phyloP scores from a whole-genome alignment of 2,113 vertebrate genomes.

The Gasterosteus aculeatus region DNA sequence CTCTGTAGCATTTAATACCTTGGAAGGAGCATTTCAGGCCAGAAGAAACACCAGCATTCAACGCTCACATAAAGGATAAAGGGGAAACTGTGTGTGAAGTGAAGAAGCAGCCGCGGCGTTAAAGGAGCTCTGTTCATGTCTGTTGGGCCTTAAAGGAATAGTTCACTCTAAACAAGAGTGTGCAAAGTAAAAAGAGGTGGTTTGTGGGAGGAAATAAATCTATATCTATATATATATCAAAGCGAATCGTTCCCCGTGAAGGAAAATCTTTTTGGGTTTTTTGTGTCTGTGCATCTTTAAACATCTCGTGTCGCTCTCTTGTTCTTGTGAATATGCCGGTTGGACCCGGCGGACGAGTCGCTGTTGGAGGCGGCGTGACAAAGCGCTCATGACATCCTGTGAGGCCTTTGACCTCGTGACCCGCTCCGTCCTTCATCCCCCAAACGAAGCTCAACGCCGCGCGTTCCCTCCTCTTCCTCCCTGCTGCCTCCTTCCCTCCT shows the following conservation, averaged over 20 bases:
- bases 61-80: not conserved
- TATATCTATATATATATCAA: no score
- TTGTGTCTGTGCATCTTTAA: no score
- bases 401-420: slow-evolving; percentile 36
- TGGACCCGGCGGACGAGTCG: no score
- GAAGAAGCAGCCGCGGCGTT: not conserved
- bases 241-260: no score
- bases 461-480: not conserved
- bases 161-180: not conserved
- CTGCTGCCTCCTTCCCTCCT: not conserved
- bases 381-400: slow-evolving; percentile 31
- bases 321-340: no score
- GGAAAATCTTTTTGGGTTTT: no score
- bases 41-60: not conserved
- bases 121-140: not conserved
- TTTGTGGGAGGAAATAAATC: no score
- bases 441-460: not conserved
- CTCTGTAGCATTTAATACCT: not conserved
- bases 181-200: no score
- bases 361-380: not conserved
- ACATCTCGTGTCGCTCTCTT: no score
- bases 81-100: not conserved
- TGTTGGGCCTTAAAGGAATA: not conserved
- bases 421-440: not conserved
- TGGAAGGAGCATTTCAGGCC: no score